phyloP scores from a whole-genome alignment of 2,113 vertebrate genomes.

The Caranx melampygus region DNA sequence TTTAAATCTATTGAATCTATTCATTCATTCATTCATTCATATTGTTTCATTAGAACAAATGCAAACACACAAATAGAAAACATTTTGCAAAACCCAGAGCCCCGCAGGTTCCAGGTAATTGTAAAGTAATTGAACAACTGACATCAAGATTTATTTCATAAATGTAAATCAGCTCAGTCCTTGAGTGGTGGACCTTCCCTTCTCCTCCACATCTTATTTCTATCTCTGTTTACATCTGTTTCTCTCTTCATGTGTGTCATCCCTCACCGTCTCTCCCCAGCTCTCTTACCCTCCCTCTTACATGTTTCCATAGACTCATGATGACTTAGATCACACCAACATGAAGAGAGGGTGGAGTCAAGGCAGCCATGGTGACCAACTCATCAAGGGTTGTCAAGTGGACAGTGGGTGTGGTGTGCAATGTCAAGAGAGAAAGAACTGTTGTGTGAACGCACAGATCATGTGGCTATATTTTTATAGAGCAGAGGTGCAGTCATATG shows the following conservation, averaged over 20 bases:
- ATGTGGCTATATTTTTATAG: conserved; percentile 61
- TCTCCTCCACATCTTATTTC: not conserved
- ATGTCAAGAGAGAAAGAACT: conserved; percentile 50
- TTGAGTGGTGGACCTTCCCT: conserved; percentile 33
- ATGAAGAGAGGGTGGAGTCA: conserved; percentile 29
- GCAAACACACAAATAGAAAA: not conserved
- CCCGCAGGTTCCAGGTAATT: conserved; percentile 13
- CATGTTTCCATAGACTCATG: conserved; percentile 63
- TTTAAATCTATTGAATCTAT: not conserved
- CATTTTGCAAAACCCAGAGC: not conserved
- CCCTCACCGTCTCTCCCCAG: not conserved
- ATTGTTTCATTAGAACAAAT: not conserved
- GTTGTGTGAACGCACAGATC: conserved; percentile 8
- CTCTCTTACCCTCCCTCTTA: conserved; percentile 8
- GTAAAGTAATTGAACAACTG: conserved; percentile 43
- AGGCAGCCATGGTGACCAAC: conserved; percentile 37
- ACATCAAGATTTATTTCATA: conserved; percentile 47
- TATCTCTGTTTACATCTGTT: not conserved
- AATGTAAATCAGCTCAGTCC: conserved; percentile 37
- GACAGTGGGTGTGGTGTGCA: conserved; percentile 35
- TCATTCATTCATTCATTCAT: not conserved
- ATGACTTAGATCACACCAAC: conserved; percentile 43
- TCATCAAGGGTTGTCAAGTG: conserved; percentile 27
- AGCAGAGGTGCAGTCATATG: conserved; percentile 61
- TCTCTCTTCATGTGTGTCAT: not conserved